Evolutionary conservation across 2,797 vertebrate species (phyloP).

Genomic region (Centroberyx gerrardi): DNA sequence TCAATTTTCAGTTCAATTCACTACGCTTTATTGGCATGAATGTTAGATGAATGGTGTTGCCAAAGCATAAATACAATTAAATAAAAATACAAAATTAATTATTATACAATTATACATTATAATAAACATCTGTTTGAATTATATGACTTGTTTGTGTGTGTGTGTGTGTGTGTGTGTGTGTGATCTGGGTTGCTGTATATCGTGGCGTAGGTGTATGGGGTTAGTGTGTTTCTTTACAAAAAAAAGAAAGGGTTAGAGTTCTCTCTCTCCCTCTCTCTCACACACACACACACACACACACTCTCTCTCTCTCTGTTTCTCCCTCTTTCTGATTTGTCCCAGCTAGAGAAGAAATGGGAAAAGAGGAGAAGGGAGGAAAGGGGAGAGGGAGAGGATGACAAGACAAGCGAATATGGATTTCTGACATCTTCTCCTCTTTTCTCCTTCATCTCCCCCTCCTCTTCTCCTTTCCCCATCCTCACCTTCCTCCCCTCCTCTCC

Average conservation of each 20-base stretch:
- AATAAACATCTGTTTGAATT: constrained; percentile 14
- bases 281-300: no score
- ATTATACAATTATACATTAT: not conserved
- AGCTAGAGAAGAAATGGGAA: not conserved
- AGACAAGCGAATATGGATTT: no score
- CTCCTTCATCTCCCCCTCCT: no score
- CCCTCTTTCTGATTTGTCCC: not conserved
- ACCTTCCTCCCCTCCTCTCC: not conserved
- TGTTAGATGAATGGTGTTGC: constrained; percentile 9
- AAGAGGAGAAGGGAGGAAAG: no score
- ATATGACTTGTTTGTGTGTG: not conserved
- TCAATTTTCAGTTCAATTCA: constrained; percentile 6
- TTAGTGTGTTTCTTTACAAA: constrained; percentile 1
- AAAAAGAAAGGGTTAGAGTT: not conserved
- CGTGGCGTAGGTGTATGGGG: no score
- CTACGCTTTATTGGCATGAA: constrained; percentile 14
- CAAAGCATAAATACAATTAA: constrained; percentile 31
- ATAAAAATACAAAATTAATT: constrained; percentile 43
- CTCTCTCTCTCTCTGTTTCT: no score
- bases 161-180: not conserved
- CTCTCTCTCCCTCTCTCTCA: not conserved
- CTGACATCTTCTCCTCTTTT: no score
- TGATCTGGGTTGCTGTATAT: no score
- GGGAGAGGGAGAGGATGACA: not conserved
- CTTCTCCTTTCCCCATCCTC: no score